A percentile compares a stretch with the other conserved stretches of the same genome.
Conservation (phyloP, 2,888 invertebrate species). For the Sympetrum striolatum region DNA sequence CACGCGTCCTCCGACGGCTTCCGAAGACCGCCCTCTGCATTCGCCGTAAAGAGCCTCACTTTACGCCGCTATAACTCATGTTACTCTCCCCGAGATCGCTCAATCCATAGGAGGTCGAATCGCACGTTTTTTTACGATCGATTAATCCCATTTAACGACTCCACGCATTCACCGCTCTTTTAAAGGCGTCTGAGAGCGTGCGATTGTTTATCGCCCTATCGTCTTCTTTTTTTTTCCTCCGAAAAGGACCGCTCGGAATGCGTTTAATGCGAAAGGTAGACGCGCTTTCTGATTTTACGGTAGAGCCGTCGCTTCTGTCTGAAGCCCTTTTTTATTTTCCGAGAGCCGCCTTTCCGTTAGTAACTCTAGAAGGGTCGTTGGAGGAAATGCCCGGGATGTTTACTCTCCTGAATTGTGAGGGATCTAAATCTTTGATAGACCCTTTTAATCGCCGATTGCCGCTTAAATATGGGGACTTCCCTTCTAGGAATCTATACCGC, state of each 20-base stretch:
- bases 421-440: too few species aligned
- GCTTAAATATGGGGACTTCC: too few species aligned
- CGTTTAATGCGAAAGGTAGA: background rate
- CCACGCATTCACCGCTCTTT: background rate
- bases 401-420: too few species aligned
- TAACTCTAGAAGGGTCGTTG: too few species aligned
- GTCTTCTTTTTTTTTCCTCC: too few species aligned
- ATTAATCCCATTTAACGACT: background rate
- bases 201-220: conserved; percentile 6
- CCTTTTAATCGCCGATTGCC: too few species aligned
- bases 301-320: background rate
- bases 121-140: background rate
- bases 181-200: background rate
- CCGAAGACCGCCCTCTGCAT: background rate
- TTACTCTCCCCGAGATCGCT: background rate
- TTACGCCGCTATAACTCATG: conserved; percentile 30
- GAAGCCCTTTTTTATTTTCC: too few species aligned
- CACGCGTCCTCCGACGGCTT: background rate
- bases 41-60: conserved; percentile 17
- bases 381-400: too few species aligned
- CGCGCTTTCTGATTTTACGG: background rate
- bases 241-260: too few species aligned
- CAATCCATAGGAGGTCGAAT: background rate
- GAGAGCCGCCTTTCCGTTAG: too few species aligned
- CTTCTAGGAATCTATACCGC: too few species aligned